Conservation (phyloP, 2,888 invertebrate genomes). For the Drosophila mulleri region DNA sequence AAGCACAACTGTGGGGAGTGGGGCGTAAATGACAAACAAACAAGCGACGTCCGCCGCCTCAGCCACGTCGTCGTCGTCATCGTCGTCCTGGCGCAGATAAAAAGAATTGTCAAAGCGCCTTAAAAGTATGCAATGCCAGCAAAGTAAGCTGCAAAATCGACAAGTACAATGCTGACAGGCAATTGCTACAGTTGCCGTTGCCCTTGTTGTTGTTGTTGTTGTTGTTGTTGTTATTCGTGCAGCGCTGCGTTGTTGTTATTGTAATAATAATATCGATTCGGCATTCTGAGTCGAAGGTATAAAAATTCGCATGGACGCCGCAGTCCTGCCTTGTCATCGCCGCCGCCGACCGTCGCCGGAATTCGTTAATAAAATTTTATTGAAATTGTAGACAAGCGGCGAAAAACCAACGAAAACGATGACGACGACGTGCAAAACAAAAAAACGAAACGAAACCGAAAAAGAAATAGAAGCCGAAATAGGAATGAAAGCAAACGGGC, state of each 20-base stretch:
- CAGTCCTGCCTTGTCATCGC: slow-evolving; percentile 67
- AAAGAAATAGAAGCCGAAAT: slow-evolving; percentile 23
- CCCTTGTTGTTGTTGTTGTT: slow-evolving; percentile 19
- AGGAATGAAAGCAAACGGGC: slow-evolving; percentile 44
- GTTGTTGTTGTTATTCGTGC: slow-evolving; percentile 62
- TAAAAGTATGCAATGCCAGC: slow-evolving; percentile 81
- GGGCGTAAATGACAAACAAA: slow-evolving; percentile 79
- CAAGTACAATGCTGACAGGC: slow-evolving; percentile 82
- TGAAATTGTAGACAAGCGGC: slow-evolving; percentile 84
- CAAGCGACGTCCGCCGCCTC: slow-evolving; percentile 71
- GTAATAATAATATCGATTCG: slow-evolving; percentile 81
- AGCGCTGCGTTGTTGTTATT: slow-evolving; percentile 64
- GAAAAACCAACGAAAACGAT: slow-evolving; percentile 71
- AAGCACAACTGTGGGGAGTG: slow-evolving; percentile 3
- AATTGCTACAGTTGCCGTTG: slow-evolving; percentile 68
- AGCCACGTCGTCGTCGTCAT: slow-evolving; percentile 16
- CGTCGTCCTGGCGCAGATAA: slow-evolving; percentile 74
- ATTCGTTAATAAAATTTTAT: slow-evolving; percentile 84
- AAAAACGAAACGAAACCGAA: slow-evolving; percentile 47
- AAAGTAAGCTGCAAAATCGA: slow-evolving; percentile 82
- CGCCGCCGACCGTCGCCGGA: slow-evolving; percentile 80
- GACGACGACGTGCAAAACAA: slow-evolving; percentile 79
- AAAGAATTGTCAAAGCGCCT: slow-evolving; percentile 82
- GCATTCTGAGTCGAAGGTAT: slow-evolving; percentile 62
- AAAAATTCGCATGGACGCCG: slow-evolving; percentile 58